Evolutionary conservation across 1,140 invertebrate species (phyloP).

Genomic region (Hypsibius dujardini): DNA sequence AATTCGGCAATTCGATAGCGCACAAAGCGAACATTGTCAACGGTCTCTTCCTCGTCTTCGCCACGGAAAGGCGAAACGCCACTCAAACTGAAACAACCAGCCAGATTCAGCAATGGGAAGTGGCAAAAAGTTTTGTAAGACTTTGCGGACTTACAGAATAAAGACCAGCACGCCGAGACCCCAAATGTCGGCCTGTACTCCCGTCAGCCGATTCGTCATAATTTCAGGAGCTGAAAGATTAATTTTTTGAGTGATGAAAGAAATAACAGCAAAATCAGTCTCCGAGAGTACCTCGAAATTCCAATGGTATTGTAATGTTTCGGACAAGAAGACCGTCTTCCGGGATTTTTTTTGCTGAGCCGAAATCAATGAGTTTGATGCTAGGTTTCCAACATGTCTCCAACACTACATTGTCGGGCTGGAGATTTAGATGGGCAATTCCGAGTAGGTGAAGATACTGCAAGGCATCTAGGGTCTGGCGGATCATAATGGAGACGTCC

Average conservation of each 20-base stretch:
- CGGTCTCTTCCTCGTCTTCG: constrained; percentile 58
- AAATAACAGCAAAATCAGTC: constrained; percentile 14
- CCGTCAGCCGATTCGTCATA: constrained; percentile 36
- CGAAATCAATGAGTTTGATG: constrained; percentile 80
- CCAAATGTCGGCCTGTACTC: constrained; percentile 76
- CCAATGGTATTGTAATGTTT: constrained; percentile 42
- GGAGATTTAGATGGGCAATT: constrained; percentile 73
- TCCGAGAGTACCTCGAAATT: constrained; percentile 46
- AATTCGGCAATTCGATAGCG: constrained; percentile 83
- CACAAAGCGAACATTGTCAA: constrained; percentile 75
- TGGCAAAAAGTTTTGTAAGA: constrained; percentile 7
- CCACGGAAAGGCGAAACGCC: constrained; percentile 80
- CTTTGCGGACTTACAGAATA: constrained; percentile 45
- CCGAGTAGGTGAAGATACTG: constrained; percentile 84
- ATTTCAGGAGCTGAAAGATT: constrained; percentile 62
- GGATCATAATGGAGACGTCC: constrained; percentile 61
- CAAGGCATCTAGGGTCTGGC: constrained; percentile 62
- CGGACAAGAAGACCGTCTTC: constrained; percentile 54
- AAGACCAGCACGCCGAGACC: constrained; percentile 77
- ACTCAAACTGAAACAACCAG: constrained; percentile 44
- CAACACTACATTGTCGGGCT: constrained; percentile 93
- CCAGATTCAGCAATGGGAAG: constrained; percentile 17
- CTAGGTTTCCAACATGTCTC: constrained; percentile 55
- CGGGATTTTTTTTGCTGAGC: constrained; percentile 56
- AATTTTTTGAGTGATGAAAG: neutral